A percentile compares a stretch with the other conserved stretches of the same genome.
These are phyloP conservation scores for Morpho achilles DNA, from an alignment of 2,888 invertebrate genomes.

Conservation along the genomic window DNA sequence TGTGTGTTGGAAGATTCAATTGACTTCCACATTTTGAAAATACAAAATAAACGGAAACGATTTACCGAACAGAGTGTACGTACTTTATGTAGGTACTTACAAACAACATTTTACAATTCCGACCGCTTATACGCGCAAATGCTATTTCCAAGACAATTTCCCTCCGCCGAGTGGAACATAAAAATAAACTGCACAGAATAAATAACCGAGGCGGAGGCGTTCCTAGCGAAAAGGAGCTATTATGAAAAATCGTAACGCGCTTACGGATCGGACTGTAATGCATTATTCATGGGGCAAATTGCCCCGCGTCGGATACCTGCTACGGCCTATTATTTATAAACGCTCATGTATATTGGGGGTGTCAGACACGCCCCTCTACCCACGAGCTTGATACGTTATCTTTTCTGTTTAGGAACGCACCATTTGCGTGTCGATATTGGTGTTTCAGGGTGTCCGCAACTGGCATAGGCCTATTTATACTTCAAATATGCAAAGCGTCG, in stretches of 20 bases:
- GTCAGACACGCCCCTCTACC: constrained; percentile 45
- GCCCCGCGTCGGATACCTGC: constrained; percentile 55
- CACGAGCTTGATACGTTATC: constrained; percentile 17
- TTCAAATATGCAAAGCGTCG: too few relatives aligned
- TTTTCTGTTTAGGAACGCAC: constrained; percentile 10
- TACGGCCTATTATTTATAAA: constrained; percentile 63
- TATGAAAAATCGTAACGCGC: constrained; percentile 77
- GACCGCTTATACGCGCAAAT: constrained; percentile 17
- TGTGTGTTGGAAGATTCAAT: too few relatives aligned
- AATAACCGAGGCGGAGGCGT: constrained; percentile 37
- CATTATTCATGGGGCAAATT: constrained; percentile 73
- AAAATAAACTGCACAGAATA: constrained; percentile 61
- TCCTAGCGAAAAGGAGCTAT: constrained; percentile 68
- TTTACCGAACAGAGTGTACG: not conserved
- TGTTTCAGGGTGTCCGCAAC: too few relatives aligned
- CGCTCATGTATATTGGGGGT: constrained; percentile 37
- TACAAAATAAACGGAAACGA: not conserved
- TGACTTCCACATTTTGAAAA: too few relatives aligned
- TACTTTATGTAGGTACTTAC: not conserved
- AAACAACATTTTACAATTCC: constrained; percentile 10
- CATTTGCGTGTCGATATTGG: not conserved
- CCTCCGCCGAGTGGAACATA: constrained; percentile 31
- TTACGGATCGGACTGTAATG: constrained; percentile 68
- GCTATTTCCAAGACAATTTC: constrained; percentile 28
- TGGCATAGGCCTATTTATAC: too few relatives aligned